Base-by-base conservation (phyloP, 2,113 vertebrate genomes). In the Lophius piscatorius region DNA sequence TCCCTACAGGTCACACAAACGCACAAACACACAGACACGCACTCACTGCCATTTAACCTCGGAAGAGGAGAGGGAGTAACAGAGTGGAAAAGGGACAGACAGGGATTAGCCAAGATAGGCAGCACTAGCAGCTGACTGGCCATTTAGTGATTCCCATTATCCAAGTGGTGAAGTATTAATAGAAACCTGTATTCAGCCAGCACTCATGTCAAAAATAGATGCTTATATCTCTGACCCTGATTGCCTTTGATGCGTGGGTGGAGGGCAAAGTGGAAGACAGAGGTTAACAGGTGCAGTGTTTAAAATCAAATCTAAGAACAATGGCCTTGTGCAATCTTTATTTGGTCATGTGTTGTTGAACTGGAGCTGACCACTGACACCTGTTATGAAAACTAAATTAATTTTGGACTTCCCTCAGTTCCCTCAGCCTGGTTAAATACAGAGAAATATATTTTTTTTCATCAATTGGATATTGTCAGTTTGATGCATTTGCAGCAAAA, bases 121-220 rank as follows among this genome's bases (percentile, higher is more conserved):
- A 59, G 72, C n/a, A 5, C 55, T 49, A 75, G 58, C 75, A 78
- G 67, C 80, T 83, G 83, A 57, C 79, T 77, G 70, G 44, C 64
- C 77, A 69, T 74, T 83, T 82, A 76, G 55, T 69, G 64, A 75
- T 77, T 76, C 54, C 51, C 77, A 60, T 66, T 84, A 73, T 81
- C 56, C 20, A 20, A 45, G 55, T 61, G 38, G 28, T 57, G 40
- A 39, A 41, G 26, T 81, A 82, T 85, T 76, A 82, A 81, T 87
- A 86, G 82, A 63, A 87, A 73, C 46, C 23, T 58, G 51, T 69
- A 62, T 57, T 62, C 66, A 60, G 49, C 33, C 54, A 40, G 35
- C 59, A 52, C 62, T 67, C 55, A 63, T 17, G 46, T 65, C 40
- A 52, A 76, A 80, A 83, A 82, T 69, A 72, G 67, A 77, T 51